A percentile compares a stretch with the other conserved stretches of the same genome.
phyloP scores from a whole-genome alignment of 53 echinoderm and acorn worm species.

The Patiria pectinifera region DNA sequence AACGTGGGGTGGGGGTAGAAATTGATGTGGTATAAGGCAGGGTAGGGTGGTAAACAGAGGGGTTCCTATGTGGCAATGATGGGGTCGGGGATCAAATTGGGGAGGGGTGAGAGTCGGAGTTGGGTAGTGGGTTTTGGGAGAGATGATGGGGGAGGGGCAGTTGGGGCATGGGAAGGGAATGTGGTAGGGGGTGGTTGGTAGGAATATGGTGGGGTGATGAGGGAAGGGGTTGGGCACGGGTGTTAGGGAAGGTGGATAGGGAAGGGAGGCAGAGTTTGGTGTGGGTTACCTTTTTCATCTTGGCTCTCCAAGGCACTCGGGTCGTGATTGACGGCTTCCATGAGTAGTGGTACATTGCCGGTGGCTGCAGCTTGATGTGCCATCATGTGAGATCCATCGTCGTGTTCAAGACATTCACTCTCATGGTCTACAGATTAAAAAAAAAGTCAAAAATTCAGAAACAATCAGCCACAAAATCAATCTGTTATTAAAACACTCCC shows the following conservation, averaged over 20 bases:
- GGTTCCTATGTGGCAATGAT: too few species aligned
- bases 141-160: too few species aligned
- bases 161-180: too few species aligned
- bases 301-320: slow-evolving; percentile 91
- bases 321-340: slow-evolving; percentile 94
- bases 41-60: too few species aligned
- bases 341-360: slow-evolving; percentile 81
- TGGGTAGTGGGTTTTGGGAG: too few species aligned
- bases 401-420: slow-evolving; percentile 56
- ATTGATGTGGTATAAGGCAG: too few species aligned
- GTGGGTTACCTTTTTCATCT: slow-evolving; percentile 87
- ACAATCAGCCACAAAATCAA: background rate
- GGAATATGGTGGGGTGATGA: background rate
- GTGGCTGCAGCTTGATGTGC: slow-evolving; percentile 85
- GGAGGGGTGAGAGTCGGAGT: too few species aligned
- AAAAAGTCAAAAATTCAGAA: background rate
- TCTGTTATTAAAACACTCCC: background rate
- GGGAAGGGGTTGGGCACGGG: background rate
- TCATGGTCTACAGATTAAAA: slow-evolving; percentile 7
- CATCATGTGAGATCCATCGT: slow-evolving; percentile 65
- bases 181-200: too few species aligned
- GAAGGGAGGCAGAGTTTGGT: background rate
- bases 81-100: too few species aligned
- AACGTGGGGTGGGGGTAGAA: too few species aligned
- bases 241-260: background rate